Percentiles rank a stretch among this genome's conserved stretches.
Evolutionary conservation across 1,140 invertebrate genomes (phyloP).

Genomic region (Drosophila pectinifera): DNA sequence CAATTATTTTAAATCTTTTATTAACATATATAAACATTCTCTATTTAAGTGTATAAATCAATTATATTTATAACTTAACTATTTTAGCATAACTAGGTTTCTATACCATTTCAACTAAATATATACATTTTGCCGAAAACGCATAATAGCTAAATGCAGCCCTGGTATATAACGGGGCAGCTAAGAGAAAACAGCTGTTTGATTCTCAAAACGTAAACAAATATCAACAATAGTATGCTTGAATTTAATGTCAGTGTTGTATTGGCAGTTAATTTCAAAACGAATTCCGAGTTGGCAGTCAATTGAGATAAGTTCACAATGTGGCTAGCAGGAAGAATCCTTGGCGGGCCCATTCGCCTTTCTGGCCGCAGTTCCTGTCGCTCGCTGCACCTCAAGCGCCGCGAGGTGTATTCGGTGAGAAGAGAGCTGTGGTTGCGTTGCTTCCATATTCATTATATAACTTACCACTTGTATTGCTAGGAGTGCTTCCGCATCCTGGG

Average conservation of each 20-base stretch:
- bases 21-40: too few relatives aligned
- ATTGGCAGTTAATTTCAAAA: not conserved
- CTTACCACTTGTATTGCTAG: constrained; percentile 76
- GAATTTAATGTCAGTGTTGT: constrained; percentile 15
- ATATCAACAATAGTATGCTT: constrained; percentile 2
- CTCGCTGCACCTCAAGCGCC: constrained; percentile 52
- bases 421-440: not conserved
- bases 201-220: constrained; percentile 19
- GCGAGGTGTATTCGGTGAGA: constrained; percentile 60
- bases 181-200: constrained; percentile 13
- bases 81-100: too few relatives aligned
- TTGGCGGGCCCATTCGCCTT: not conserved
- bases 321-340: constrained; percentile 16
- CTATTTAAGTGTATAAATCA: too few relatives aligned
- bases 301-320: constrained; percentile 5
- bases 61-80: too few relatives aligned
- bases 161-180: not conserved
- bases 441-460: constrained; percentile 3
- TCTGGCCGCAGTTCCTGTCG: constrained; percentile 3
- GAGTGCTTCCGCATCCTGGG: constrained; percentile 89
- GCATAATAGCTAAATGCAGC: not conserved
- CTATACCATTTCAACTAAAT: too few relatives aligned
- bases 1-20: too few relatives aligned
- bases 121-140: too few relatives aligned
- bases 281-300: not conserved